Evolutionary conservation across 2,888 invertebrate species (phyloP).

Genomic region (Nomada ferruginata): DNA sequence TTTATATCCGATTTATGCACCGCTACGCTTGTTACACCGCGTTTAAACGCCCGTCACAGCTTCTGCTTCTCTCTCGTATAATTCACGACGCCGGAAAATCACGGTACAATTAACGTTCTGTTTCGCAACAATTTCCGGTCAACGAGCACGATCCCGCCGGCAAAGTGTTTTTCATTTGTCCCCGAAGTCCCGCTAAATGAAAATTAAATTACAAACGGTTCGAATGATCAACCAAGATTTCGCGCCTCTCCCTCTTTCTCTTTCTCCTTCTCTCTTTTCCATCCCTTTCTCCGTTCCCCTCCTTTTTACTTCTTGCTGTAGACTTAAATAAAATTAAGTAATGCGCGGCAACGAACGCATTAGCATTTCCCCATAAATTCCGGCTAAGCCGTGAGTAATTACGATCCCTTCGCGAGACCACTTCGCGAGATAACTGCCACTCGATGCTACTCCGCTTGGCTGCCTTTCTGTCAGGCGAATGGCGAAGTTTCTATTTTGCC

Average conservation of each 20-base stretch:
- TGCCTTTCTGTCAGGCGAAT: background rate
- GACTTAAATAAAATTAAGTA: conserved; percentile 35
- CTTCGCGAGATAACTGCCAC: conserved; percentile 23
- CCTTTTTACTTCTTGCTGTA: background rate
- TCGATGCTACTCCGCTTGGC: conserved; percentile 10
- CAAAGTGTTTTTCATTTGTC: conserved; percentile 15
- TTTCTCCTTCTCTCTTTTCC: background rate
- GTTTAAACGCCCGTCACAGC: conserved; percentile 28
- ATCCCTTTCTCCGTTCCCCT: background rate
- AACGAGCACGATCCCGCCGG: background rate
- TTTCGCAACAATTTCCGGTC: conserved; percentile 20
- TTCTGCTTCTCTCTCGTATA: conserved; percentile 15
- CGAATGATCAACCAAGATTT: background rate
- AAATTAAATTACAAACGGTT: conserved; percentile 30
- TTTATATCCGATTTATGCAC: conserved; percentile 58
- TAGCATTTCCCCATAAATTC: conserved; percentile 35
- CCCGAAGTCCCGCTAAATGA: conserved; percentile 17
- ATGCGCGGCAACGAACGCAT: conserved; percentile 32
- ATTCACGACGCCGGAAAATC: conserved; percentile 35
- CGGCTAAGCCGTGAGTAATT: conserved; percentile 30
- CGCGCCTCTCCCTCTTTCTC: background rate
- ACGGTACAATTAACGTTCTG: conserved; percentile 44
- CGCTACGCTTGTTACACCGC: conserved; percentile 8
- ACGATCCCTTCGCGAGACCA: conserved; percentile 5
- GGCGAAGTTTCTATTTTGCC: background rate